Evolutionary conservation across 2,113 vertebrate genomes (phyloP), one percentile per base, ranked within the genome.

Genomic region (Oxyruncus cristatus): DNA sequence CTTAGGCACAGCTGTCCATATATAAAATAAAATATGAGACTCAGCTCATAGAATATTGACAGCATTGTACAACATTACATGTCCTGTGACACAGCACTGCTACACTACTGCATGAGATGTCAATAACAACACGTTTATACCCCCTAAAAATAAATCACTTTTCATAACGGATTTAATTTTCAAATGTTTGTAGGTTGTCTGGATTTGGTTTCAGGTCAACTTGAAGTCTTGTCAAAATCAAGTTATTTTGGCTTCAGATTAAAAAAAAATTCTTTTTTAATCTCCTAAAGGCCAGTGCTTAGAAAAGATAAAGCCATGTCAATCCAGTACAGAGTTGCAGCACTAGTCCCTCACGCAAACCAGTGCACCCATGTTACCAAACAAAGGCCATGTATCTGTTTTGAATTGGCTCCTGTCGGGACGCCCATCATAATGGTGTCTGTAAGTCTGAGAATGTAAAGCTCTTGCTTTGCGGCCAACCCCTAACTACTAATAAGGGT

Each of bases 361-460:
- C 59, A 76, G 59, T 1, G 61, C 52, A 23, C 33, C 74, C 89
- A 22, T 5, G 14, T 28, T 39, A 41, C 58, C 2, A 1, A 68
- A 37, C 74, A 91, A 52, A 96, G 87, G 5, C 87, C 0, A 1
- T 12, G 63, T 76, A 22, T 96, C 90, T 93, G 94, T n/a, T 96
- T 94, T 93, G 95, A 89, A 84, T 84, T 93, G 93, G 44, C 76
- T 94, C 21, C 83, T 84, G 88, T 80, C 33, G 1, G 58, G 85
- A 61, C 24, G 9, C 88, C 91, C 85, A 72, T 93, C 95, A 84
- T 47, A 77, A 92, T 95, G 95, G 96, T 95, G 93, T 96, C 96
- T 96, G 88, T 76, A 75, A 94, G 93, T 95, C 96, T 96, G 96
- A 94, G 93, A 97, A 96, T 96, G 95, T 86, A 88, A 95, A 95